These are phyloP conservation scores for Agelas oroides DNA, from an alignment of 37 sponge, comb jelly and placozoan species.

Conservation along the genomic window DNA sequence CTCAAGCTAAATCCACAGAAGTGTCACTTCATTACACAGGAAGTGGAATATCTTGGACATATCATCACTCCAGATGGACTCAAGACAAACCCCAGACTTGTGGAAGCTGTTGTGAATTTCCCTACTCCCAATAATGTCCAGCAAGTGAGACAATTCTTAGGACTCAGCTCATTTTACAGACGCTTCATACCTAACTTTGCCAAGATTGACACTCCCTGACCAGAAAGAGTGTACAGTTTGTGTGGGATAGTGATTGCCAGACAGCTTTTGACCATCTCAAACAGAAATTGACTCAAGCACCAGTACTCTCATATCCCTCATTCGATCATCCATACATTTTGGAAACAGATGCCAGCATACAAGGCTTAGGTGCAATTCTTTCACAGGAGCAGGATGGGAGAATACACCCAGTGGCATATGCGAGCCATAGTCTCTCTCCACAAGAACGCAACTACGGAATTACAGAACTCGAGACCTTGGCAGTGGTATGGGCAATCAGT, in stretches of 20 bases:
- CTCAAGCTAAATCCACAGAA: slow-evolving; percentile 42
- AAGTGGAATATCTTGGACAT: slow-evolving; percentile 52
- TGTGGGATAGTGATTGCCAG: slow-evolving; percentile 38
- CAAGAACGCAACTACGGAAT: slow-evolving; percentile 35
- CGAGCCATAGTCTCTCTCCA: neutral
- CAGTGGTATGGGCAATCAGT: slow-evolving; percentile 61
- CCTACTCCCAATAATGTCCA: neutral
- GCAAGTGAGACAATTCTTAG: slow-evolving; percentile 13
- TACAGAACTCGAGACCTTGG: slow-evolving; percentile 62
- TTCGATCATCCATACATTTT: neutral
- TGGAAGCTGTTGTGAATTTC: slow-evolving; percentile 9
- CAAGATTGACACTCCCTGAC: slow-evolving; percentile 5
- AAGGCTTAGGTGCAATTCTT: neutral
- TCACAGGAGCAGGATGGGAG: neutral
- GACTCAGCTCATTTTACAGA: slow-evolving; percentile 32
- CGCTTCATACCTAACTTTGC: slow-evolving; percentile 15
- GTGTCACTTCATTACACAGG: slow-evolving; percentile 15
- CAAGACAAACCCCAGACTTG: slow-evolving; percentile 3
- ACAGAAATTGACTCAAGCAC: neutral
- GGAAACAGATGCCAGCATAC: slow-evolving; percentile 4
- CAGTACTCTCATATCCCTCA: neutral
- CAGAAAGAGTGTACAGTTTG: neutral
- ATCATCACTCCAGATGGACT: slow-evolving; percentile 15
- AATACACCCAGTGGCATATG: slow-evolving; percentile 3
- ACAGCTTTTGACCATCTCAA: slow-evolving; percentile 13